These are phyloP conservation scores for Microtus pennsylvanicus DNA, from an alignment of 2,113 vertebrate genomes.

Conservation along the genomic window DNA sequence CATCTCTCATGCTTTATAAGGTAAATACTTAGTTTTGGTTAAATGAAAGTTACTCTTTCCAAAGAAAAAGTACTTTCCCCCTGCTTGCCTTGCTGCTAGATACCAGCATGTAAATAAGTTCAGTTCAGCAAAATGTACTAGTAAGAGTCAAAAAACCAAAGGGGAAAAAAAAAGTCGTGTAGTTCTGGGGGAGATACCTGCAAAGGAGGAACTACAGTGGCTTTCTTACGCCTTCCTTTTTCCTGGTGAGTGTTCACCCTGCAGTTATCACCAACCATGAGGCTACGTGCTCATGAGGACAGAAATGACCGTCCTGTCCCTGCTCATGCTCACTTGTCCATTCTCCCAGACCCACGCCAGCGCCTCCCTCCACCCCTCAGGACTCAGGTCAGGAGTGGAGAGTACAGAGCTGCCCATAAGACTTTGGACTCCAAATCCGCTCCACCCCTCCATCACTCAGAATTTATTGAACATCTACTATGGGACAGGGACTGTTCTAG, in stretches of 20 bases:
- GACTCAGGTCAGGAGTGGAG: background rate
- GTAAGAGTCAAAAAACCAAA: background rate
- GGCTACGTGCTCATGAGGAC: background rate
- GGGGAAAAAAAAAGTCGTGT: no score
- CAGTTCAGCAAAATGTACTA: background rate
- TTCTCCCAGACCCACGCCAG: background rate
- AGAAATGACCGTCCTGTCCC: background rate
- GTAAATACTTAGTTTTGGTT: background rate
- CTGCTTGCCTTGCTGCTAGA: conserved; percentile 62
- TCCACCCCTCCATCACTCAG: background rate
- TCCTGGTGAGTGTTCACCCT: background rate
- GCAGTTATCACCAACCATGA: background rate
- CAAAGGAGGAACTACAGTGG: background rate
- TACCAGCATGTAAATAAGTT: background rate
- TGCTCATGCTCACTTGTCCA: background rate
- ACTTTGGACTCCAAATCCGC: background rate
- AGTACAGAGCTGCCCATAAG: background rate
- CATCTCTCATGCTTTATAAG: background rate
- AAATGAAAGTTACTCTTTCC: conserved; percentile 44
- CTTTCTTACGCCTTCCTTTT: background rate
- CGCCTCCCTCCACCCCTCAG: background rate
- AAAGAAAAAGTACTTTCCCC: background rate
- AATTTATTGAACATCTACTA: background rate
- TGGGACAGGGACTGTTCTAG: background rate
- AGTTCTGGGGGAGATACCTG: background rate